Evolutionary conservation across 2,888 invertebrate species (phyloP).

Genomic region (Phragmatobia fuliginosa): DNA sequence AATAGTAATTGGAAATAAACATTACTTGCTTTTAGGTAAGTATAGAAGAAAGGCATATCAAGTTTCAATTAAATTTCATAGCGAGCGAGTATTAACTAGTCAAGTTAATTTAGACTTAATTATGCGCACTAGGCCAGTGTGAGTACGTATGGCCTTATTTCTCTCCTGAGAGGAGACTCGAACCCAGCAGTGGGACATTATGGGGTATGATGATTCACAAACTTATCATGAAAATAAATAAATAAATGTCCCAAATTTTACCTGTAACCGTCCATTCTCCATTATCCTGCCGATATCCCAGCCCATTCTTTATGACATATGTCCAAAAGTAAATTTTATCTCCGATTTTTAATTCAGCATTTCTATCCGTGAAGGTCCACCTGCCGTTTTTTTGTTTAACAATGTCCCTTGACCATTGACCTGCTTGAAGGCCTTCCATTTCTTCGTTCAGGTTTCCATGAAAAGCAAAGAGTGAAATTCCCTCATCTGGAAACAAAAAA

Average conservation of each 20-base stretch:
- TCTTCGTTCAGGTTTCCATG: conserved; percentile 91
- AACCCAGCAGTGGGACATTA: no score
- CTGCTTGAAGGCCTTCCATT: conserved; percentile 90
- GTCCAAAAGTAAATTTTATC: conserved; percentile 92
- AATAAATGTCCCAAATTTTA: conserved; percentile 49
- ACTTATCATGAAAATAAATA: not conserved
- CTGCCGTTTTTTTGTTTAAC: conserved; percentile 86
- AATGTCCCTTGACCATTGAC: conserved; percentile 89
- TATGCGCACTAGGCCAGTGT: no score
- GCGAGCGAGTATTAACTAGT: not conserved
- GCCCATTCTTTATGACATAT: conserved; percentile 89
- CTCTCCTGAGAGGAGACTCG: no score
- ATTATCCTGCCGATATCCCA: conserved; percentile 90
- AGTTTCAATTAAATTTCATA: not conserved
- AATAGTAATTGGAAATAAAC: not conserved
- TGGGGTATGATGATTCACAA: no score
- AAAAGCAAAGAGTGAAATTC: conserved; percentile 82
- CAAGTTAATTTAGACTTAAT: not conserved
- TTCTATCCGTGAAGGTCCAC: conserved; percentile 89
- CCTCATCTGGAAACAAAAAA: conserved; percentile 82
- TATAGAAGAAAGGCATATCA: not conserved
- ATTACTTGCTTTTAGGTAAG: no score
- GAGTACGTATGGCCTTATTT: no score
- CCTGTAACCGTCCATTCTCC: conserved; percentile 86
- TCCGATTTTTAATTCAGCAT: conserved; percentile 87